phyloP scores from a whole-genome alignment of 2,797 vertebrate genomes.

The Antrozous pallidus region DNA sequence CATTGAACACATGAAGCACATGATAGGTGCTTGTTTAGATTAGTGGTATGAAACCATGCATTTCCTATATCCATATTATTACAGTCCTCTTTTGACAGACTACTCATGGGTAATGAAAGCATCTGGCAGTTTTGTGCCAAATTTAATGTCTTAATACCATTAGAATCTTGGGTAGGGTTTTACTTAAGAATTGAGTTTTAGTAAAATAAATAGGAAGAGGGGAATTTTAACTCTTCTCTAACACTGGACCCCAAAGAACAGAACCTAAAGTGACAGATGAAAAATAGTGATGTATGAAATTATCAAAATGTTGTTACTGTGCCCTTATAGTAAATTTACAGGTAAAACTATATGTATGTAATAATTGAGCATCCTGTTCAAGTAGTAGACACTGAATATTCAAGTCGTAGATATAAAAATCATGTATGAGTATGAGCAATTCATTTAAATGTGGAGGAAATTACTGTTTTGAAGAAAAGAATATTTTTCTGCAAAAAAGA shows the following conservation, averaged over 20 bases:
- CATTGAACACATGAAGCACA: not conserved
- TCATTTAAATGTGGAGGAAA: no score
- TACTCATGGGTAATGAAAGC: not conserved
- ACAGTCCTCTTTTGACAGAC: not conserved
- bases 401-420: no score
- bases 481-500: no score
- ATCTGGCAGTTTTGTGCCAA: not conserved
- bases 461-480: no score
- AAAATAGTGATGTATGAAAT: not conserved
- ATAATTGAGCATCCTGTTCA: no score
- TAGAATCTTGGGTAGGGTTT: not conserved
- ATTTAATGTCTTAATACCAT: not conserved
- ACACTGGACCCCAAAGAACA: not conserved
- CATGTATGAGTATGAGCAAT: no score
- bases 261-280: not conserved
- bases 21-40: not conserved
- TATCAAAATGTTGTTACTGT: no score
- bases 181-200: conserved; percentile 17
- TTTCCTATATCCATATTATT: not conserved
- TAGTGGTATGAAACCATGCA: not conserved
- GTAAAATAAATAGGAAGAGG: not conserved
- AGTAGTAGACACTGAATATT: no score
- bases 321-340: no score
- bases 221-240: not conserved
- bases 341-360: no score